Base-by-base conservation (phyloP, 2,888 invertebrate species). In the Caenorhabditis sulstoni region DNA sequence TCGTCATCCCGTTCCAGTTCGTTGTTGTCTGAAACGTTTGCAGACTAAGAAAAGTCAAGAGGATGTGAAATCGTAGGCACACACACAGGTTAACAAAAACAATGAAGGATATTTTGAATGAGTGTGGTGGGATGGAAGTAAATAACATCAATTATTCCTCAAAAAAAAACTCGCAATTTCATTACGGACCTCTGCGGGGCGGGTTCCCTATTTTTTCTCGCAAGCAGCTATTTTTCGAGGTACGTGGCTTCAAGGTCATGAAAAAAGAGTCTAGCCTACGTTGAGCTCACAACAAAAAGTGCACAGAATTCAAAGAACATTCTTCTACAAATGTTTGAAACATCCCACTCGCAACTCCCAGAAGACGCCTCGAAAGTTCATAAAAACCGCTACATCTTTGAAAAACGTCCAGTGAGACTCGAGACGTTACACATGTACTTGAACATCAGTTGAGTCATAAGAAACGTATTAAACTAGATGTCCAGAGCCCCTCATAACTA, bases 61-160 rank as follows among this genome's bases (percentile, higher is more conserved):
- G 29, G 45, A 44, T 7, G 9, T 16, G 5, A 12, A 49, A 49
- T 39, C 47, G 29, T 16, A 50, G 37, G 14, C 9, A 37, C 35
- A 39, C 22, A 66, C 20, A 57, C 35, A 57, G 49, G 57, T 71
- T 64, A 71, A 35, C 35, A 49, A n/a, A 71, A 61, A 67, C 55
- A 75, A 65, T 37, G 39, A 29, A 29, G 29, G 29, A 29, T 29
- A 29, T 29, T 29, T 3, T 29, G 29, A 29, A 29, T 29, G 29
- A 5, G 29, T 65, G 53, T 76, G 59, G 44, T 58, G 53, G 64
- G 58, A 68, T 65, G 70, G 77, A 70, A 70, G 70, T 70, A 70
- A 77, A 77, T 77, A 77, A 37, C 64, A 76, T 77, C 70, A 77
- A 77, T 77, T 77, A 77, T 77, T 77, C 70, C 8, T 58, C 37